Evolutionary conservation across 2,888 invertebrate species (phyloP).

Genomic region (Caenorhabditis panamensis): DNA sequence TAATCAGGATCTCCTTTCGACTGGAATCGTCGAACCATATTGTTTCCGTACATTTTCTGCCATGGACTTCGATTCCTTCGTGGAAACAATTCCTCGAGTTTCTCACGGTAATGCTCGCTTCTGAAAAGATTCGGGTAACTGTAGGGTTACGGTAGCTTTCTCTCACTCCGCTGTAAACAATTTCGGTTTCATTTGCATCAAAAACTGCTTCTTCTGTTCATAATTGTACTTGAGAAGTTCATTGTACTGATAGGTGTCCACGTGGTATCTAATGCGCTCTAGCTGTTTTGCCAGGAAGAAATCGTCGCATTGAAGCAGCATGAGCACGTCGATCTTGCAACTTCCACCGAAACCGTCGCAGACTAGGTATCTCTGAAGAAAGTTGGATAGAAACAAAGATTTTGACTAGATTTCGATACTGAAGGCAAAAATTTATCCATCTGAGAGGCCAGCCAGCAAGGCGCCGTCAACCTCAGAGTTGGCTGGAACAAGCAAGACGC

Average conservation of each 20-base stretch:
- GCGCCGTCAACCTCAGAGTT: too few species aligned
- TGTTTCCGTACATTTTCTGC: background rate
- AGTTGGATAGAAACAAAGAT: background rate
- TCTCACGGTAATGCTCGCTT: background rate
- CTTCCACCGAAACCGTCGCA: slow-evolving; percentile 34
- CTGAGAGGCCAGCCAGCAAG: too few species aligned
- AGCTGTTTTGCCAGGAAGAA: background rate
- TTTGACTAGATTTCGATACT: too few species aligned
- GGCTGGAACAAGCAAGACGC: too few species aligned
- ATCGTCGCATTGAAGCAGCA: slow-evolving; percentile 1
- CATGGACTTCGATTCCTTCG: background rate
- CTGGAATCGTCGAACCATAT: background rate
- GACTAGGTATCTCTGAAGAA: slow-evolving; percentile 29
- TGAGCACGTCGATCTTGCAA: background rate
- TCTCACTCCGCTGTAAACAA: background rate
- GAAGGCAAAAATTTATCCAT: too few species aligned
- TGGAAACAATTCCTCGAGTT: background rate
- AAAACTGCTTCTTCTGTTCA: background rate
- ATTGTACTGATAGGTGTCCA: background rate
- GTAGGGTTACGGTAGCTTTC: too few species aligned
- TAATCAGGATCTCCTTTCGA: background rate
- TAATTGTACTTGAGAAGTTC: background rate
- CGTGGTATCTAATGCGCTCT: background rate
- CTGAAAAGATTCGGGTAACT: background rate
- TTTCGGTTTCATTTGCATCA: background rate